Conservation (phyloP, 2,888 invertebrate species). For the Ditylenchus weischeri region DNA sequence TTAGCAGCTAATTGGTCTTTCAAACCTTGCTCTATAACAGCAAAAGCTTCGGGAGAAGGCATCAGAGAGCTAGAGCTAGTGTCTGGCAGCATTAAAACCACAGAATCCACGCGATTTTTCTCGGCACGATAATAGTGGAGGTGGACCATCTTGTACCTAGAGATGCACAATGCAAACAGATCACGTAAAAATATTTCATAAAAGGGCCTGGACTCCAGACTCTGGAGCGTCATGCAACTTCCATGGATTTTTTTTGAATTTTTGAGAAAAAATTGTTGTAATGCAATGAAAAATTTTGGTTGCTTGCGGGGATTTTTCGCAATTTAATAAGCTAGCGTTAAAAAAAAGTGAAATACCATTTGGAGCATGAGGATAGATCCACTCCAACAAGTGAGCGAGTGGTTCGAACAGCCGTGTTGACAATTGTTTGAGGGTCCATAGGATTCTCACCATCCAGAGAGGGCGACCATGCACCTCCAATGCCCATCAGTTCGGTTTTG, state of each 20-base stretch:
- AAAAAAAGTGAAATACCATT: constrained; percentile 41
- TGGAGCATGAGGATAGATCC: constrained; percentile 70
- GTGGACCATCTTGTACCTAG: constrained; percentile 98
- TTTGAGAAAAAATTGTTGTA: no score
- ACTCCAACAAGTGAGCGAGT: constrained; percentile 87
- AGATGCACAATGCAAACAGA: no score
- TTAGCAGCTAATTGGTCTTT: constrained; percentile 68
- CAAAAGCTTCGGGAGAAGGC: constrained; percentile 85
- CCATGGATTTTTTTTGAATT: no score
- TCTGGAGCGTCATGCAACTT: no score
- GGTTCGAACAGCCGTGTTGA: constrained; percentile 87
- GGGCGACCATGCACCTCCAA: constrained; percentile 95
- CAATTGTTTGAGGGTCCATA: constrained; percentile 83
- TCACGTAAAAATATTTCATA: no score
- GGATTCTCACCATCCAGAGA: constrained; percentile 88
- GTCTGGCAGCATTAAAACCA: constrained; percentile 96
- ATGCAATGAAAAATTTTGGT: no score
- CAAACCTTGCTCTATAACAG: constrained; percentile 76
- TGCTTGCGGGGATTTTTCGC: no score
- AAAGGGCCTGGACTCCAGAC: no score
- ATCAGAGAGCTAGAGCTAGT: constrained; percentile 79
- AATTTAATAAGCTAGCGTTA: no score
- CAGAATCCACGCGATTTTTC: constrained; percentile 86
- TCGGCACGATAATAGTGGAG: constrained; percentile 94
- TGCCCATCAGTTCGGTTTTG: constrained; percentile 90